Percentiles rank a stretch among this genome's conserved stretches.
Conservation (phyloP, 2,113 vertebrate species). For the Charadrius vociferus region DNA sequence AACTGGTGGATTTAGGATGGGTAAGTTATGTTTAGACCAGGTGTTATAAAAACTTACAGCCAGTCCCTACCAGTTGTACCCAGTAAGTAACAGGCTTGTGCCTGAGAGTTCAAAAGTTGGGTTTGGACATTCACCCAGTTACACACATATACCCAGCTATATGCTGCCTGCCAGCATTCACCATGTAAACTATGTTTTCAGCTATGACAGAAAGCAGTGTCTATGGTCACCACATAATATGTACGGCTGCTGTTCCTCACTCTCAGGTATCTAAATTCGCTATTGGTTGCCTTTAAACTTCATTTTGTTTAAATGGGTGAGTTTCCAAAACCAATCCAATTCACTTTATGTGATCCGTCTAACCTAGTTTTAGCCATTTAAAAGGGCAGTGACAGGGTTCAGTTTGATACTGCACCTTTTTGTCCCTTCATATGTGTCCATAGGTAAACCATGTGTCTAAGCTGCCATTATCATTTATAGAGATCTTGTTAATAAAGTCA, state of each 20-base stretch:
- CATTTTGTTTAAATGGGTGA: not conserved
- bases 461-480: not conserved
- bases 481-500: not conserved
- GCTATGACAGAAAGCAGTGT: not conserved
- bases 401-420: not conserved
- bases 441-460: not conserved
- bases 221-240: accelerated
- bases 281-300: not conserved
- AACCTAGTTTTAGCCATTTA: not conserved
- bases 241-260: not conserved
- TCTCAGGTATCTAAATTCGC: not conserved
- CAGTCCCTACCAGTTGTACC: not conserved
- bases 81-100: not conserved
- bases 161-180: not conserved
- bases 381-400: not conserved
- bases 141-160: not conserved
- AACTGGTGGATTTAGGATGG: not conserved
- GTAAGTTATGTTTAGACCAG: not conserved
- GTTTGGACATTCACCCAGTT: not conserved
- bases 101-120: not conserved
- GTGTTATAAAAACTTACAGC: not conserved
- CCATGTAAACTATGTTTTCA: not conserved
- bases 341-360: not conserved
- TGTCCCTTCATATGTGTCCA: not conserved
- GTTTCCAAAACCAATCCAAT: not conserved